Base-by-base conservation (phyloP, 2,888 invertebrate species). In the Glaucopsyche alexis region DNA sequence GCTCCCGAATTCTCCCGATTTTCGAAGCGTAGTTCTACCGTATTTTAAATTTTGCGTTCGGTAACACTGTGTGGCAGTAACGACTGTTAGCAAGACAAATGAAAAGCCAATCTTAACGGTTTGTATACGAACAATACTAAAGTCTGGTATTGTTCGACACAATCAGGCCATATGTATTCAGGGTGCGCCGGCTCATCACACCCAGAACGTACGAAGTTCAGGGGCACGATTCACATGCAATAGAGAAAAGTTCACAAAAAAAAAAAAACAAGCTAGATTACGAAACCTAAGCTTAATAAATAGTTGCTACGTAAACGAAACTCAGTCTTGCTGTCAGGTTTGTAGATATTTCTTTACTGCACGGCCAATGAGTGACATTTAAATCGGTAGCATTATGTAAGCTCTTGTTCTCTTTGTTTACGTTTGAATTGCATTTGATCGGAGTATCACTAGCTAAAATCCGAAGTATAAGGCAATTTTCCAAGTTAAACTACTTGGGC, bases 81-180 rank as follows among this genome's bases (percentile, higher is more conserved):
- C 55, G 55, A 16, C 55, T 11, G 3, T 16, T 16, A 6, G 7
- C 7, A 29, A 60, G 29, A 4, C 60, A 19, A 60, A 60, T 38
- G 60, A 38, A 60, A 60, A 29, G 60, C 60, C 29, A 60, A 60
- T 14, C 60, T 60, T 7, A 60, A 29, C 29, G 29, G 29, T 38
- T 60, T 60, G 60, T 38, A n/a, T n/a, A 16, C 60, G 13, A 60
- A 14, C 60, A 38, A 60, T 9, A 60, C 38, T 38, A 13, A 29
- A 60, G 60, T 60, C 9, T 5, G 16, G 16, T 16, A 29, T 60
- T 60, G 60, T 60, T 60, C 60, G 13, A 13, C 7, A 60, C 60
- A 60, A 60, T 60, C 60, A 60, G 60, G 29, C 13, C 29, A 60
- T 60, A 60, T 29, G 60, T 60, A 60, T 60, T 29, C 60, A 7